Base-by-base conservation (phyloP, 2,113 vertebrate species). In the Zapus hudsonius region DNA sequence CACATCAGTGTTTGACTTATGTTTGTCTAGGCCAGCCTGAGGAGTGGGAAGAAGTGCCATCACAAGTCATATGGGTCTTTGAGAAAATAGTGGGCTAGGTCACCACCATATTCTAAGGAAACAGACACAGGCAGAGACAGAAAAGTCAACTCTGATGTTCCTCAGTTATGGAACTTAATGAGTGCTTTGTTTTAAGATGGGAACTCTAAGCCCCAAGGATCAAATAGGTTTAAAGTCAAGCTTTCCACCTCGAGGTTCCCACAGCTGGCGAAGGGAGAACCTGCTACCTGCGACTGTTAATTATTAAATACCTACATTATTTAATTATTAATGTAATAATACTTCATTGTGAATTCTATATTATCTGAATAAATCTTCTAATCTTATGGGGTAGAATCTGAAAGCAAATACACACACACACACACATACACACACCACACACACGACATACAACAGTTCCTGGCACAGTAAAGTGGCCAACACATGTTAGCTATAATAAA, bases 291-390 rank as follows among this genome's bases (percentile, higher is more conserved):
- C n/a, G 2, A 31, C 89, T 38, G n/a, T 47, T 89, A 13, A 67
- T 92, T 87, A 93, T 61, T 67, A 63, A 84, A 64, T 52, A 74
- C 7, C 67, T 40, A 47, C 64, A 64, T 67, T 40, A 15, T 63
- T 72, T 57, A 69, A 80, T 88, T 75, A 74, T 61, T 94, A 61
- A 72, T 7, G 22, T 79, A 79, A 76, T 74, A 20, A 29, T 55
- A 38, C 23, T 47, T 63, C 9, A 85, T 29, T 93, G 80, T 80
- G 40, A 95, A 88, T 15, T 91, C 38, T 63, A 57, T 44, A 29
- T 72, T 73, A 67, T 16, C 57, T 92, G 47, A 84, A 84, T 67
- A 81, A 81, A 91, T 84, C 6, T 6, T 57, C 9, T 55, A 79
- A 5, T 59, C 1, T 64, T 84, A 40, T 0, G 1, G 61, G 17